phyloP scores from a whole-genome alignment of 2,888 invertebrate genomes.

The Trachelus iudaicus region DNA sequence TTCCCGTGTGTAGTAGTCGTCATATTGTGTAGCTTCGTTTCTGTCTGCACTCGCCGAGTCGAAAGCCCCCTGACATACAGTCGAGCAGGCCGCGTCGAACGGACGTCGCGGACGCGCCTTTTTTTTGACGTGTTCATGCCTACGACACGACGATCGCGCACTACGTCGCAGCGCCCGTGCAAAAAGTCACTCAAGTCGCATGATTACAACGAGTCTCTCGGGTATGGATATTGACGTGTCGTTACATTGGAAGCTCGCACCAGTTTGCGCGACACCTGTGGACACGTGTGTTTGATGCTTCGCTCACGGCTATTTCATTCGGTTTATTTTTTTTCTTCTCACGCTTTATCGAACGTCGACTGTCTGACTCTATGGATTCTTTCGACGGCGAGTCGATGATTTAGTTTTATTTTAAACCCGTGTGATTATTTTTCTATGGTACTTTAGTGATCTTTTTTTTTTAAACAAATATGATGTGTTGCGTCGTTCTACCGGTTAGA shows the following conservation, averaged over 20 bases:
- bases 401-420: neutral
- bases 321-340: neutral
- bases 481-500: neutral
- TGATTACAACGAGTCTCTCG: neutral
- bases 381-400: neutral
- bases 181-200: neutral
- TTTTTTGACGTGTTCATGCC: slow-evolving; percentile 6
- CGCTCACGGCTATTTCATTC: neutral
- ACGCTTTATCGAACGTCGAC: neutral
- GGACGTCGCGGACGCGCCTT: slow-evolving; percentile 27
- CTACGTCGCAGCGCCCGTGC: neutral
- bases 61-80: slow-evolving; percentile 54
- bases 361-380: neutral
- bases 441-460: neutral
- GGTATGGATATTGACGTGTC: neutral
- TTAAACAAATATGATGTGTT: neutral
- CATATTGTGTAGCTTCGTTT: slow-evolving; percentile 62
- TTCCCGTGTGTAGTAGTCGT: slow-evolving; percentile 52
- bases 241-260: neutral
- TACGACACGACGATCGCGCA: neutral
- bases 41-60: slow-evolving; percentile 59
- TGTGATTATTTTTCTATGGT: neutral
- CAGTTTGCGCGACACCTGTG: neutral
- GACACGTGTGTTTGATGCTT: neutral
- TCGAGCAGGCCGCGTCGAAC: slow-evolving; percentile 42